Base-by-base conservation (phyloP, 2,888 invertebrate species). In the Atethmia centrago region DNA sequence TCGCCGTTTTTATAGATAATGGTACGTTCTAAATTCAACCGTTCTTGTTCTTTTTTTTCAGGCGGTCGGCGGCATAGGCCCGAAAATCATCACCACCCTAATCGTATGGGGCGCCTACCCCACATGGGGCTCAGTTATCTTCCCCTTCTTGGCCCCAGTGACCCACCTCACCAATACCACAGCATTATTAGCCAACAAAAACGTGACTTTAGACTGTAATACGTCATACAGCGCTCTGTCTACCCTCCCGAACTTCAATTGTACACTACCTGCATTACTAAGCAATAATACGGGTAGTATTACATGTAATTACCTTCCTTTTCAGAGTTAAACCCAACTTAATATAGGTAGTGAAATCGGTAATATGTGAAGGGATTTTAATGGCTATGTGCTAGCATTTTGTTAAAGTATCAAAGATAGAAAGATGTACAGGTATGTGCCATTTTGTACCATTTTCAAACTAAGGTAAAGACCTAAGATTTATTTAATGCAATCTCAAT, bases 31-130 rank as follows among this genome's bases (percentile, higher is more conserved):
- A 47, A 47, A 31, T 63, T 49, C 31, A 31, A 49, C 21, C 31
- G 16, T 16, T 21, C n/a, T 31, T 47, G 12, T 53, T 49, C n/a
- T n/a, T 55, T 71, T 51, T 61, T 81, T 87, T 14, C 82, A 97
- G 97, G 97, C 97, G 0, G 95, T 98, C 77, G 98, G 98, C 68
- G 98, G 98, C 19, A 97, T 98, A 79, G 97, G 98, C 0, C 98
- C 99, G 45, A 98, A 98, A 81, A 92, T 98, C 14, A 97, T 98
- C 64, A 98, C 98, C 0, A 97, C 98, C 0, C 87, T 97, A 3
- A 93, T 98, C 5, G 97, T 98, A 16, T 97, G 98, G 91, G 92
- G 97, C 0, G 96, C 98, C 28, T 98, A 98, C 92, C 98, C 98
- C 61, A 98, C 98, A 0, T 98, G 98, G 97, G 98, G 98, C 0